Evolutionary conservation across 1,140 invertebrate species (phyloP).

Genomic region (Brachionus rotundiformis): DNA sequence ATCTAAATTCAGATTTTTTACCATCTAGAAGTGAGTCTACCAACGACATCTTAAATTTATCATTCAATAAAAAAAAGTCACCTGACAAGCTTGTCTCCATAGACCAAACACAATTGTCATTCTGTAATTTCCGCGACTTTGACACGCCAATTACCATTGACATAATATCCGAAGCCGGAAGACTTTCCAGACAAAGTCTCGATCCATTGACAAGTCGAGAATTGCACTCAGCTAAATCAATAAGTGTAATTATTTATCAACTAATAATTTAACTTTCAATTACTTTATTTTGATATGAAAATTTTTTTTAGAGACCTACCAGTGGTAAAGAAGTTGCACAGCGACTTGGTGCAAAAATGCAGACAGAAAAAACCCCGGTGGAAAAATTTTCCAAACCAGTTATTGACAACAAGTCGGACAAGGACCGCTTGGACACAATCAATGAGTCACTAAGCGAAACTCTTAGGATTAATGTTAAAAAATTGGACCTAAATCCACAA

Average conservation of each 20-base stretch:
- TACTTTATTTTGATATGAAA: not conserved
- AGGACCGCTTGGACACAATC: conserved; percentile 8
- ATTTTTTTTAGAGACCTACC: conserved; percentile 20
- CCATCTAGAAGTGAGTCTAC: not conserved
- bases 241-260: conserved; percentile 11
- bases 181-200: conserved; percentile 1
- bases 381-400: not conserved
- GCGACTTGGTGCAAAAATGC: not conserved
- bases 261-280: too few relatives aligned
- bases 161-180: not conserved
- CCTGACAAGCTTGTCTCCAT: conserved; percentile 23
- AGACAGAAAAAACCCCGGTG: not conserved
- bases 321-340: conserved; percentile 1
- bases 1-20: not conserved
- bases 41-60: not conserved
- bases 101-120: not conserved
- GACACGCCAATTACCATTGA: conserved; percentile 31
- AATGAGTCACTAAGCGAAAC: conserved; percentile 25
- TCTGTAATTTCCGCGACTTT: not conserved
- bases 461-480: conserved; percentile 12
- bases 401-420: not conserved
- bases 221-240: not conserved
- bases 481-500: not conserved
- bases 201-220: conserved; percentile 7
- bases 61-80: conserved; percentile 33